phyloP scores from a whole-genome alignment of 1,140 invertebrate genomes.

The Leptinotarsa lineolata region DNA sequence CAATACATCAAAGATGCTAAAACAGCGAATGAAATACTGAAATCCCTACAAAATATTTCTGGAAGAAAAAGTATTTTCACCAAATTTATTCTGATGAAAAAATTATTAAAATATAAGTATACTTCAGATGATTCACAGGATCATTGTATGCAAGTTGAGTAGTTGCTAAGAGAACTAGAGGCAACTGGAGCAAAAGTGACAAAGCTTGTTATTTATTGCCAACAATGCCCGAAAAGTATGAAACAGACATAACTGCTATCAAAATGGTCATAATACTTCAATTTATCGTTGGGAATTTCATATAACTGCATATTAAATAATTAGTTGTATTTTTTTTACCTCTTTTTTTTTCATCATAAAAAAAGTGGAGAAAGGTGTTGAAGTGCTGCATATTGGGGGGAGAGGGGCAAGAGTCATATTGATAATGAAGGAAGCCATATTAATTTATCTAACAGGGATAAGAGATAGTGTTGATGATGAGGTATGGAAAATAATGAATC shows the following conservation, averaged over 20 bases:
- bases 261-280: neutral
- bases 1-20: slow-evolving; percentile 23
- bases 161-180: slow-evolving; percentile 4
- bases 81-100: slow-evolving; percentile 12
- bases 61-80: slow-evolving; percentile 23
- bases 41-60: slow-evolving; percentile 31
- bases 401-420: too few species aligned
- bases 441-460: too few species aligned
- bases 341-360: too few species aligned
- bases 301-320: too few species aligned
- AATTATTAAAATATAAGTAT: slow-evolving; percentile 17
- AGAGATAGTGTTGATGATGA: too few species aligned
- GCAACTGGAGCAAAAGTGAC: slow-evolving; percentile 11
- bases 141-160: slow-evolving; percentile 20
- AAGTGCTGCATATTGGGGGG: too few species aligned
- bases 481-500: too few species aligned
- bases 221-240: slow-evolving; percentile 3
- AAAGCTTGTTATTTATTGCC: slow-evolving; percentile 27
- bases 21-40: slow-evolving; percentile 28
- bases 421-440: too few species aligned
- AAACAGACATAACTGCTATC: neutral
- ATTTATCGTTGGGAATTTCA: too few species aligned
- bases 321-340: too few species aligned
- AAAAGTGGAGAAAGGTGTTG: too few species aligned
- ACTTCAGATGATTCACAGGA: slow-evolving; percentile 11